These are phyloP conservation scores for Conops quadrifasciatus DNA, from an alignment of 2,888 invertebrate genomes.

Conservation along the genomic window DNA sequence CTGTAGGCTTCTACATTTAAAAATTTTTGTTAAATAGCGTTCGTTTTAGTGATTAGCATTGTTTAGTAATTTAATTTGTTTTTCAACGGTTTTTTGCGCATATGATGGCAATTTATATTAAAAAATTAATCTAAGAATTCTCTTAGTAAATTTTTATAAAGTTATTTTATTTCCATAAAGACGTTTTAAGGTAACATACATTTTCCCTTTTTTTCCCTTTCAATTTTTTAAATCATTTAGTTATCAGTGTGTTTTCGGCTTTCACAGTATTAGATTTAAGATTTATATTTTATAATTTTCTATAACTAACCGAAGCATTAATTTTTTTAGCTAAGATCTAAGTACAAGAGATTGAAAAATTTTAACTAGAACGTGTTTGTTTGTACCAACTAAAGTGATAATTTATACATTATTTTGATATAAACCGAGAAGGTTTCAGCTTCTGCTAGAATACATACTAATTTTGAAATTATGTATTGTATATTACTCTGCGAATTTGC, in stretches of 20 bases:
- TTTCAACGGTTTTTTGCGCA: background rate
- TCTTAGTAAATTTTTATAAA: slow-evolving; percentile 3
- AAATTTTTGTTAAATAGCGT: slow-evolving; percentile 45
- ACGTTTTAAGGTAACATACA: no score
- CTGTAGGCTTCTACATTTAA: slow-evolving; percentile 59
- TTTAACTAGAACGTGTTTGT: slow-evolving; percentile 2
- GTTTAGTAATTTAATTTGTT: background rate
- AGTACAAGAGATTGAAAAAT: no score
- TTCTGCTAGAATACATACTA: no score
- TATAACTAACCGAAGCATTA: slow-evolving; percentile 10
- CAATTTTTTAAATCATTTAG: no score
- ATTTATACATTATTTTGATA: slow-evolving; percentile 34
- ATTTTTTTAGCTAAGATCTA: slow-evolving; percentile 37
- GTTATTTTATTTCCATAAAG: no score
- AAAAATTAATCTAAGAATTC: slow-evolving; percentile 29
- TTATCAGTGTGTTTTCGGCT: slow-evolving; percentile 38
- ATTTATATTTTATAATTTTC: slow-evolving; percentile 35
- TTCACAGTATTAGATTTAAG: slow-evolving; percentile 54
- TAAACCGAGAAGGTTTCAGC: background rate
- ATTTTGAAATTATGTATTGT: no score
- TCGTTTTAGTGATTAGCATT: slow-evolving; percentile 1
- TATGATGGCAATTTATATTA: background rate
- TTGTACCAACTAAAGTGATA: slow-evolving; percentile 47
- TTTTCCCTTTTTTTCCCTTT: background rate
- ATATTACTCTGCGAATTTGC: no score